Evolutionary conservation across 2,888 invertebrate species (phyloP).

Genomic region (Cheilosia pagana): DNA sequence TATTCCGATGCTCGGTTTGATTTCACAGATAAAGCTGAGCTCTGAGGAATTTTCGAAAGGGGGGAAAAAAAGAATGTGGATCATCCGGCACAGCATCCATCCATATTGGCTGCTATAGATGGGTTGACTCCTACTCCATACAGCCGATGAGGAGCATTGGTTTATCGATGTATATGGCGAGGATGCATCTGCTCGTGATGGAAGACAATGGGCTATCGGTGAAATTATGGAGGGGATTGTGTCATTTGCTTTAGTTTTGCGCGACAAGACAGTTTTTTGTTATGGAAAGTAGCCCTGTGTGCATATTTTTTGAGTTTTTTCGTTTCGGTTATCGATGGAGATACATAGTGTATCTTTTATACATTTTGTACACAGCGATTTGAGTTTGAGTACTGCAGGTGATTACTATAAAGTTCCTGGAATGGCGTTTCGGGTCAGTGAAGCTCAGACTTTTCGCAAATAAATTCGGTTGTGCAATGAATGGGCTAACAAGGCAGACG

Average conservation of each 20-base stretch:
- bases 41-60: conserved; percentile 40
- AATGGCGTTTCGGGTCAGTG: too few relatives aligned
- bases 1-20: conserved; percentile 56
- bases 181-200: conserved; percentile 44
- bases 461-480: too few relatives aligned
- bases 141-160: conserved; percentile 23
- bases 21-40: conserved; percentile 60
- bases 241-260: not conserved
- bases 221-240: conserved; percentile 39
- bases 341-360: not conserved
- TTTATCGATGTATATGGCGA: conserved; percentile 34
- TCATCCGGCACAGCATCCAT: conserved; percentile 69
- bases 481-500: too few relatives aligned
- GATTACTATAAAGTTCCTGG: conserved; percentile 6
- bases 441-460: too few relatives aligned
- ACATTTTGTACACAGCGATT: not conserved
- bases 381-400: conserved; percentile 16
- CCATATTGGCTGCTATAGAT: conserved; percentile 34
- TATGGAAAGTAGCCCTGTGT: conserved; percentile 19
- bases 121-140: not conserved
- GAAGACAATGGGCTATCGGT: conserved; percentile 46
- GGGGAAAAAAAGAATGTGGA: conserved; percentile 50
- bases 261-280: conserved; percentile 1
- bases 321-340: not conserved
- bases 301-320: conserved; percentile 5